These are phyloP conservation scores for Sympetrum striolatum DNA, from an alignment of 2,888 invertebrate genomes.

Conservation along the genomic window DNA sequence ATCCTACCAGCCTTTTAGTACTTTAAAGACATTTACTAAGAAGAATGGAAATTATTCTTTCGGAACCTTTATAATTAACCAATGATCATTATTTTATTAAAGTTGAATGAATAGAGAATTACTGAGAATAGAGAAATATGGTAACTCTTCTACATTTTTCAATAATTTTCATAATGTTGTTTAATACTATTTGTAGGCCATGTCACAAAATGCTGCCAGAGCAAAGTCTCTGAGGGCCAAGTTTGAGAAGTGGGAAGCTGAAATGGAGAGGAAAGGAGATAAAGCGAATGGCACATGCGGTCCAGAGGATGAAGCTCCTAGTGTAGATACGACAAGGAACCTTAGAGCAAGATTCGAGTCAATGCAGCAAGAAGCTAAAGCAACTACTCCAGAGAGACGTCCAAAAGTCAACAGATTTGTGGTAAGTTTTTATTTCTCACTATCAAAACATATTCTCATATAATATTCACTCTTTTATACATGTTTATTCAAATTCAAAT, in stretches of 20 bases:
- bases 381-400: slow-evolving; percentile 57
- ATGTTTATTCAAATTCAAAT: no score
- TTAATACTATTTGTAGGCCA: slow-evolving; percentile 63
- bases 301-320: slow-evolving; percentile 65
- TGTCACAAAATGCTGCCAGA: slow-evolving; percentile 70
- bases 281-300: slow-evolving; percentile 52
- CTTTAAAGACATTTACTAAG: no score
- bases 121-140: no score
- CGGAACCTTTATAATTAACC: no score
- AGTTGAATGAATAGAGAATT: no score
- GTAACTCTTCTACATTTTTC: neutral
- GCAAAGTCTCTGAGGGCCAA: slow-evolving; percentile 85
- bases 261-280: slow-evolving; percentile 49
- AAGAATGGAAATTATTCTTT: no score
- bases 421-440: slow-evolving; percentile 67
- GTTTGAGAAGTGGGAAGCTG: slow-evolving; percentile 85
- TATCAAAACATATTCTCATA: neutral
- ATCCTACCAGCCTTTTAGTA: no score
- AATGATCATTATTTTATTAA: no score
- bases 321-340: slow-evolving; percentile 83
- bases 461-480: no score
- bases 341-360: slow-evolving; percentile 81
- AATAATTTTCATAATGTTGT: neutral
- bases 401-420: slow-evolving; percentile 90
- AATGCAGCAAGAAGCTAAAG: slow-evolving; percentile 66